These are phyloP conservation scores for Dynastes maya DNA, from an alignment of 2,888 invertebrate species.

Conservation along the genomic window DNA sequence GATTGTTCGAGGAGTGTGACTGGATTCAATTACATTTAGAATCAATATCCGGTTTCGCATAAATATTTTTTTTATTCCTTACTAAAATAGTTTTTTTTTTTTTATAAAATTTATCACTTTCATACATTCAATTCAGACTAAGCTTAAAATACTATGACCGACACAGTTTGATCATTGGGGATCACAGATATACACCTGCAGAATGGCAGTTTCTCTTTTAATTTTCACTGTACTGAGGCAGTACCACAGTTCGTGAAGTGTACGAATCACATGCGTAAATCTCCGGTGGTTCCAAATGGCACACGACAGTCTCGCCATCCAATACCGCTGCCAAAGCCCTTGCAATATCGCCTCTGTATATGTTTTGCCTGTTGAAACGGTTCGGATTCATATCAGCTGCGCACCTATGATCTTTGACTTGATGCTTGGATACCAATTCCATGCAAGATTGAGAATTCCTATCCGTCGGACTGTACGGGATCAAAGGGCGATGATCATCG, in stretches of 20 bases:
- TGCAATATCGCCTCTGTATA: slow-evolving; percentile 75
- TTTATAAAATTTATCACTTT: slow-evolving; percentile 70
- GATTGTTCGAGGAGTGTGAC: slow-evolving; percentile 62
- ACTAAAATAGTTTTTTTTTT: slow-evolving; percentile 70
- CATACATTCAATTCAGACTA: slow-evolving; percentile 67
- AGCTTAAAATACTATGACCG: slow-evolving; percentile 63
- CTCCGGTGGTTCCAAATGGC: slow-evolving; percentile 85
- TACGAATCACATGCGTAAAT: slow-evolving; percentile 71
- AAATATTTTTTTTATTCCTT: slow-evolving; percentile 61
- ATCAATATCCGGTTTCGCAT: slow-evolving; percentile 66
- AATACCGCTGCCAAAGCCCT: slow-evolving; percentile 83
- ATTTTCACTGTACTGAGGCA: slow-evolving; percentile 78
- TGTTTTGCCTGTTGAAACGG: slow-evolving; percentile 72
- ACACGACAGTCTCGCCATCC: slow-evolving; percentile 89
- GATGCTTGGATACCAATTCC: slow-evolving; percentile 68
- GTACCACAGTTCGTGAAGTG: slow-evolving; percentile 73
- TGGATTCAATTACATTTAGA: slow-evolving; percentile 68
- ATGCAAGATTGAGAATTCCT: slow-evolving; percentile 67
- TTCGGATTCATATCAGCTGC: slow-evolving; percentile 72
- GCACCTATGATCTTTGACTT: slow-evolving; percentile 68
- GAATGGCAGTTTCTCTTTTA: slow-evolving; percentile 69
- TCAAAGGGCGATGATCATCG: slow-evolving; percentile 86
- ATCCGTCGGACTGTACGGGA: slow-evolving; percentile 83
- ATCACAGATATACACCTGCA: slow-evolving; percentile 73
- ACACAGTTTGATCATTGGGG: slow-evolving; percentile 68